Percentiles rank a stretch among this genome's conserved stretches.
Conservation (phyloP, 92 coral and sea anemone species). For the Porites cylindrica region DNA sequence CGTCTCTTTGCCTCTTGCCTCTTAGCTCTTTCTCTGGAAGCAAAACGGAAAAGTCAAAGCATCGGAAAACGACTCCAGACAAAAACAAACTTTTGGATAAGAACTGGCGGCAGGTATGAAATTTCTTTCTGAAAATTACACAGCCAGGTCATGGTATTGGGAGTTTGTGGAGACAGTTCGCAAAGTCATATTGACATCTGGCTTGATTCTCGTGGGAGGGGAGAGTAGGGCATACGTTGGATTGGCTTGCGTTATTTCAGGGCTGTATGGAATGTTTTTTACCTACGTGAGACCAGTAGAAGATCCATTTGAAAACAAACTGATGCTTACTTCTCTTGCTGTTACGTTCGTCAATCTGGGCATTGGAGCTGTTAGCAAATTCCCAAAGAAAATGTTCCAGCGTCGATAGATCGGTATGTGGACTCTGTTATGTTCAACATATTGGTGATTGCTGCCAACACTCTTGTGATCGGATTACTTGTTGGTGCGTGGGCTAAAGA, state of each 20-base stretch:
- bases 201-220: conserved; percentile 20
- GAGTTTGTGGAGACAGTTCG: conserved; percentile 39
- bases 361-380: conserved; percentile 30
- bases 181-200: conserved; percentile 24
- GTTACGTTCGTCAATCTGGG: conserved; percentile 47
- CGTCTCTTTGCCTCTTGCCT: neutral
- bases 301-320: conserved; percentile 33
- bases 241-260: conserved; percentile 16
- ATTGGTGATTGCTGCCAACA: conserved; percentile 17
- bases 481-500: conserved; percentile 10
- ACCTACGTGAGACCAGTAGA: conserved; percentile 32
- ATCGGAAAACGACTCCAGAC: neutral
- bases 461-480: conserved; percentile 18
- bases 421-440: conserved; percentile 22
- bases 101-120: conserved; percentile 14
- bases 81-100: neutral
- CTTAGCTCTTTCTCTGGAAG: conserved; percentile 5
- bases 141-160: conserved; percentile 37
- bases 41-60: neutral
- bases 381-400: conserved; percentile 28
- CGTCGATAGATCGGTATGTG: conserved; percentile 20
- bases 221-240: conserved; percentile 49
- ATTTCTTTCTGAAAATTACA: conserved; percentile 36
- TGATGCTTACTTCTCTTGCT: conserved; percentile 28
- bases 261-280: conserved; percentile 29